Percentiles rank a stretch among this genome's conserved stretches.
These are phyloP conservation scores for Notothenia coriiceps DNA, from an alignment of 2,113 vertebrate genomes.

Conservation along the genomic window DNA sequence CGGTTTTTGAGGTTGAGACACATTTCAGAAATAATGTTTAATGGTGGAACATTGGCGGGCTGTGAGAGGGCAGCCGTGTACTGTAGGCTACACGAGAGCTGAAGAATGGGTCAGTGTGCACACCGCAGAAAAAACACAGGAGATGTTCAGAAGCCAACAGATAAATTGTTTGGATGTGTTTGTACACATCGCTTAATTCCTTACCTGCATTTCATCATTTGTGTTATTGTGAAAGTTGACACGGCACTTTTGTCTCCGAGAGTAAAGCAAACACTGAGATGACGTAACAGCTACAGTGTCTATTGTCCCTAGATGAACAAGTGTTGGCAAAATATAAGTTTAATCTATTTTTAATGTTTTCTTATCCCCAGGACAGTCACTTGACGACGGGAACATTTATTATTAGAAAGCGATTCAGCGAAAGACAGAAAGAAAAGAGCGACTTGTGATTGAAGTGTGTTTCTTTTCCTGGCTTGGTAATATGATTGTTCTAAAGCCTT, in stretches of 20 bases:
- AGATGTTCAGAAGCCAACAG: slow-evolving; percentile 27
- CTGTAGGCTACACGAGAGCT: slow-evolving; percentile 7
- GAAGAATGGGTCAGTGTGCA: slow-evolving; percentile 37
- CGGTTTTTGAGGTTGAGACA: slow-evolving; percentile 33
- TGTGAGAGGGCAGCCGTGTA: slow-evolving; percentile 25
- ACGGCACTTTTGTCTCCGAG: slow-evolving; percentile 4
- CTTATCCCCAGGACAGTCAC: slow-evolving; percentile 33
- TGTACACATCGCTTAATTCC: slow-evolving; percentile 26
- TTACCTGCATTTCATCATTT: slow-evolving; percentile 29
- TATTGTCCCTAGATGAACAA: neutral
- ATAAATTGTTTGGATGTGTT: slow-evolving; percentile 57
- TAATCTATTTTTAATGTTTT: slow-evolving; percentile 27
- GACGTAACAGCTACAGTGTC: slow-evolving; percentile 5
- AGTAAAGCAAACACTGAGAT: slow-evolving; percentile 16
- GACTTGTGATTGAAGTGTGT: slow-evolving; percentile 52
- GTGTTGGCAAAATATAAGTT: neutral
- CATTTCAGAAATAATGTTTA: slow-evolving; percentile 49
- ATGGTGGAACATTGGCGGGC: slow-evolving; percentile 39
- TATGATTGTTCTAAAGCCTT: slow-evolving; percentile 55
- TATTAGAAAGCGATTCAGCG: slow-evolving; percentile 9
- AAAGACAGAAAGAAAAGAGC: slow-evolving; percentile 31
- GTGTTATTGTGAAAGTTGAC: slow-evolving; percentile 19
- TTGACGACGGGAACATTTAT: neutral
- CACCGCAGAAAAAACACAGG: slow-evolving; percentile 31
- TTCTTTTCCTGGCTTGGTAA: slow-evolving; percentile 65